Evolutionary conservation across 1,140 invertebrate genomes (phyloP).

Genomic region (Aphelenchoides avenae): DNA sequence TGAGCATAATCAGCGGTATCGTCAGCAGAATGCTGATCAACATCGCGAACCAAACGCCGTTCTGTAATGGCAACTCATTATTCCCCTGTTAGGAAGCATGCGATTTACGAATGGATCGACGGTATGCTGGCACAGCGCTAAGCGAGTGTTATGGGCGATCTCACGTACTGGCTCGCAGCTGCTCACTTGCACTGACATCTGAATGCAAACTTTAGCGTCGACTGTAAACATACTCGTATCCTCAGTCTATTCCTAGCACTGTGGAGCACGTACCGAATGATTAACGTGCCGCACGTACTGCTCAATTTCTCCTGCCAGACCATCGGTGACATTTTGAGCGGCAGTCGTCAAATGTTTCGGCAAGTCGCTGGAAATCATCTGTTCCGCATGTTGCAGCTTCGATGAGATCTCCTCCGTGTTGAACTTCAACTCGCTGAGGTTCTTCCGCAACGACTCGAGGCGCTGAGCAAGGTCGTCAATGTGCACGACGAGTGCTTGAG

Average conservation of each 20-base stretch:
- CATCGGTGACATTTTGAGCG: background rate
- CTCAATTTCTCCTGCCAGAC: background rate
- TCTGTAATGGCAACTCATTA: slow-evolving; percentile 16
- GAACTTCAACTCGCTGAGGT: background rate
- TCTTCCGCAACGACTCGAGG: background rate
- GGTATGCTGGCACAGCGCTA: slow-evolving; percentile 38
- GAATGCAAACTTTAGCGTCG: slow-evolving; percentile 11
- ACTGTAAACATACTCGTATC: background rate
- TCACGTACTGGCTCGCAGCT: slow-evolving; percentile 46
- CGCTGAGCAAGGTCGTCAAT: background rate
- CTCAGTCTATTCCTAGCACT: background rate
- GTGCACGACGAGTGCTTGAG: background rate
- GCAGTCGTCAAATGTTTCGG: background rate
- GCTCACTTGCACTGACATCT: slow-evolving; percentile 50
- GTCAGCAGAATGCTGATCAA: slow-evolving; percentile 36
- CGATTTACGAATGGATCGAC: slow-evolving; percentile 35
- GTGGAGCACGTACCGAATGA: slow-evolving; percentile 7
- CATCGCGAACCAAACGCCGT: slow-evolving; percentile 44
- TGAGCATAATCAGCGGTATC: slow-evolving; percentile 38
- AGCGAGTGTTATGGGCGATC: slow-evolving; percentile 24
- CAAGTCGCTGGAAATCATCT: background rate
- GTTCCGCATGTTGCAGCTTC: slow-evolving; percentile 1
- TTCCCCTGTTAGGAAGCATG: background rate
- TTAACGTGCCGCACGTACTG: slow-evolving; percentile 22
- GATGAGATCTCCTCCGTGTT: background rate